phyloP scores from a whole-genome alignment of 1,140 invertebrate species.

The Drosophila willistoni region DNA sequence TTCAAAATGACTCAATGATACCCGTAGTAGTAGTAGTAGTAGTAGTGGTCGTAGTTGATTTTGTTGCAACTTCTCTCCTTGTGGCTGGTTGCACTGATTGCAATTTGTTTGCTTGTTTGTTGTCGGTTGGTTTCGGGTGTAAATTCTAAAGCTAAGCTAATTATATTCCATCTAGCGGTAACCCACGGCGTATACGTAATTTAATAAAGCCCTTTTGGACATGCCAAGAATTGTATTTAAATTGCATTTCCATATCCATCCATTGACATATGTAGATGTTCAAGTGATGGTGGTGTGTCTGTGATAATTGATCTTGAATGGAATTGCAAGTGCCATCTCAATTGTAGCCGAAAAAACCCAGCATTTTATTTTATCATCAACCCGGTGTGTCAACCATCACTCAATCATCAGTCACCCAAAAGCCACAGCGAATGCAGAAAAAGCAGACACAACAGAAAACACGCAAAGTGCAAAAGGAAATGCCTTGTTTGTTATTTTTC shows the following conservation, averaged over 20 bases:
- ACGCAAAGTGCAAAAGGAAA: conserved; percentile 35
- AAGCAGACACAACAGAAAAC: conserved; percentile 29
- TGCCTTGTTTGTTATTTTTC: neutral
- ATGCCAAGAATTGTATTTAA: conserved; percentile 3
- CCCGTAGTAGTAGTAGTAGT: conserved; percentile 23
- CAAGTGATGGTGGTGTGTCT: no score
- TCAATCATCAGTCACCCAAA: neutral
- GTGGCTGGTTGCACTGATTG: conserved; percentile 43
- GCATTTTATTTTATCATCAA: conserved; percentile 27
- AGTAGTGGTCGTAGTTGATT: conserved; percentile 29
- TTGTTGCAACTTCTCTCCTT: conserved; percentile 40
- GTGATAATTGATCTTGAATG: neutral
- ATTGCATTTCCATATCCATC: no score
- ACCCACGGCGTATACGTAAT: conserved; percentile 41
- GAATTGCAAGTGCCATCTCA: neutral
- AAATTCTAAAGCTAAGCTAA: conserved; percentile 47
- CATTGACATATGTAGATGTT: neutral
- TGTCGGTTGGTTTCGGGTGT: conserved; percentile 2
- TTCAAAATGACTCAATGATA: conserved; percentile 56
- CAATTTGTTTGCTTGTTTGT: conserved; percentile 51
- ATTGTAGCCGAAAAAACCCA: neutral
- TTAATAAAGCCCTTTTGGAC: conserved; percentile 18
- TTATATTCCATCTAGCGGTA: conserved; percentile 23
- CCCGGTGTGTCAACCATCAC: conserved; percentile 16
- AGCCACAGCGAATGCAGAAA: neutral